Evolutionary conservation across 2,888 invertebrate genomes (phyloP).

Genomic region (Mythimna pallens): DNA sequence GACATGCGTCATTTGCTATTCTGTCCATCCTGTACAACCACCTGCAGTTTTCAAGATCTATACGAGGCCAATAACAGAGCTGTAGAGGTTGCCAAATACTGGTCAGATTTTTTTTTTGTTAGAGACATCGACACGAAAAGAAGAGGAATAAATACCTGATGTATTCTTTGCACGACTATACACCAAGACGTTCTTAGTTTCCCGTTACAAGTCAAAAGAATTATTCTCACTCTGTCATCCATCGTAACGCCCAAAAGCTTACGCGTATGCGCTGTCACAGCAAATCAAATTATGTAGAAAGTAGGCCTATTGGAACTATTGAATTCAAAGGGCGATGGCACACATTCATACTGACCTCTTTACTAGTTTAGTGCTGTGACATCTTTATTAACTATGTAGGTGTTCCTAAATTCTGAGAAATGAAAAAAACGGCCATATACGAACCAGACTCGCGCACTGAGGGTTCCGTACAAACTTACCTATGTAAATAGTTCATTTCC

Average conservation of each 20-base stretch:
- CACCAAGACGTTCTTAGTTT: not conserved
- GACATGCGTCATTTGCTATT: too few relatives aligned
- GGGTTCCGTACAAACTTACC: too few relatives aligned
- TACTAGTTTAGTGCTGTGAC: slow-evolving; percentile 16
- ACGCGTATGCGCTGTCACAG: slow-evolving; percentile 26
- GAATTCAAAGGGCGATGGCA: slow-evolving; percentile 52
- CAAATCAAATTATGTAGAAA: slow-evolving; percentile 54
- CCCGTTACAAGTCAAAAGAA: not conserved
- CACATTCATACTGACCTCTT: slow-evolving; percentile 48
- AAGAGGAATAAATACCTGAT: too few relatives aligned
- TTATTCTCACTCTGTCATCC: not conserved
- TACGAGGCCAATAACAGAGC: too few relatives aligned
- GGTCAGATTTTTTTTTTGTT: too few relatives aligned
- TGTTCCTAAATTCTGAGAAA: not conserved
- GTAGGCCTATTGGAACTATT: slow-evolving; percentile 33
- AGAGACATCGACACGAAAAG: too few relatives aligned
- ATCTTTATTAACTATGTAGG: slow-evolving; percentile 15
- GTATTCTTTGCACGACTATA: not conserved
- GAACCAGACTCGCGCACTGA: too few relatives aligned
- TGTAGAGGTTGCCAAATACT: too few relatives aligned
- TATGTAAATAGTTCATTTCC: too few relatives aligned
- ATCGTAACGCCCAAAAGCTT: slow-evolving; percentile 14
- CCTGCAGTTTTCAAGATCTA: too few relatives aligned
- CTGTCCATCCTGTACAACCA: too few relatives aligned
- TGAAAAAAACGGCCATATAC: too few relatives aligned